phyloP scores from a whole-genome alignment of 2,113 vertebrate genomes.

The Notarius lentiginosus region DNA sequence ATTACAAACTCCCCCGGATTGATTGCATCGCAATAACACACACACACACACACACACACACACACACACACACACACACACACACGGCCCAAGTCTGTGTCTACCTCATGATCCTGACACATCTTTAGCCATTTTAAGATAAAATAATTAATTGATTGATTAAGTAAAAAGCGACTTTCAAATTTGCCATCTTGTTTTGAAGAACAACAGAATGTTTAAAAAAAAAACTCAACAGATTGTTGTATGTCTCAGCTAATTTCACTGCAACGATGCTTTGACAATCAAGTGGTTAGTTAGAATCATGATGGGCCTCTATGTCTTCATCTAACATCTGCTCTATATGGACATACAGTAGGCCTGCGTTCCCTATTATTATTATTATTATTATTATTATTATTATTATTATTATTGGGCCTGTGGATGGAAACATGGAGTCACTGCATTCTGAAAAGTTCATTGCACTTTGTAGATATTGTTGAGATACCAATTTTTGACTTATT shows the following conservation, averaged over 20 bases:
- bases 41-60: slow-evolving; percentile 58
- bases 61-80: slow-evolving; percentile 61
- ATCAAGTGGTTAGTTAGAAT: slow-evolving; percentile 72
- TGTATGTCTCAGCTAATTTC: slow-evolving; percentile 67
- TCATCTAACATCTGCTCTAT: slow-evolving; percentile 42
- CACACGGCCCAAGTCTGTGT: slow-evolving; percentile 74
- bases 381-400: slow-evolving; percentile 52
- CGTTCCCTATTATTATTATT: slow-evolving; percentile 58
- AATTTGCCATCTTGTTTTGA: slow-evolving; percentile 44
- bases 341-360: slow-evolving; percentile 14
- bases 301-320: slow-evolving; percentile 53
- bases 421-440: slow-evolving; percentile 55
- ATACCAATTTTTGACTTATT: slow-evolving; percentile 69
- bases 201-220: slow-evolving; percentile 61
- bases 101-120: slow-evolving; percentile 85
- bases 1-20: slow-evolving; percentile 49
- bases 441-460: slow-evolving; percentile 65
- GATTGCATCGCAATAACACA: slow-evolving; percentile 78
- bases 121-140: slow-evolving; percentile 61
- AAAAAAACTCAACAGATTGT: slow-evolving; percentile 41
- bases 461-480: slow-evolving; percentile 82
- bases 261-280: slow-evolving; percentile 85
- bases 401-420: slow-evolving; percentile 47
- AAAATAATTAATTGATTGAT: slow-evolving; percentile 54
- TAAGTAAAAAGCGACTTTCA: slow-evolving; percentile 4